Evolutionary conservation across 1,140 invertebrate genomes (phyloP), one percentile per base, ranked within the genome.

Genomic region (Nasonia vitripennis): DNA sequence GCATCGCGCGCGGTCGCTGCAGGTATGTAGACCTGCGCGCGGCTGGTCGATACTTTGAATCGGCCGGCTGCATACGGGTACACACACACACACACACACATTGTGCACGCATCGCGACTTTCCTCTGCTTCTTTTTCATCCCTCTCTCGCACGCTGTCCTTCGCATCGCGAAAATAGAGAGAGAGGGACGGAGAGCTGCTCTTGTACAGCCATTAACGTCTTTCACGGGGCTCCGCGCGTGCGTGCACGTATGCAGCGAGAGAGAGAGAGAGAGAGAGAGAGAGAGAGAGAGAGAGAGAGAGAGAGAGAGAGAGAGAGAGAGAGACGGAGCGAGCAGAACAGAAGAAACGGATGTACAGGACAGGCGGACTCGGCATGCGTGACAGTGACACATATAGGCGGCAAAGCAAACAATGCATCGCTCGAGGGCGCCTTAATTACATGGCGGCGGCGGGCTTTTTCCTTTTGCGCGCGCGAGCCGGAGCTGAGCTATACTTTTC

Each of bases 311-410:
- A n/a, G 27, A 27, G 74, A 62, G 55, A n/a, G 27, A 27, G 27
- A 27, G 55, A 62, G 55, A 41, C 74, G 41, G 27, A 73, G 11
- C 74, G 74, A 37, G 12, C 4, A 84, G 86, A 87, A 87, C 88
- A 82, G 86, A 87, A 87, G 88, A 87, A 87, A 88, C 88, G 87
- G 88, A 89, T 89, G 89, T 89, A 90, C 88, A 87, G 87, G 89
- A 90, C 88, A 89, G 87, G 87, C 88, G 82, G 77, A 89, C 87
- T 86, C 80, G 87, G 87, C 77, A 81, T 88, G 89, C 89, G 89
- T 90, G 91, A 91, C 91, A 91, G 90, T 91, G 91, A 91, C 91
- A 91, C 90, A 91, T 91, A 91, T 91, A 91, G 90, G 90, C 90
- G 90, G 89, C 89, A 87, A 89, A 87, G 89, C 90, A 91, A 91